Base-by-base conservation (phyloP, 2,113 vertebrate genomes). In the Eonycteris spelaea region DNA sequence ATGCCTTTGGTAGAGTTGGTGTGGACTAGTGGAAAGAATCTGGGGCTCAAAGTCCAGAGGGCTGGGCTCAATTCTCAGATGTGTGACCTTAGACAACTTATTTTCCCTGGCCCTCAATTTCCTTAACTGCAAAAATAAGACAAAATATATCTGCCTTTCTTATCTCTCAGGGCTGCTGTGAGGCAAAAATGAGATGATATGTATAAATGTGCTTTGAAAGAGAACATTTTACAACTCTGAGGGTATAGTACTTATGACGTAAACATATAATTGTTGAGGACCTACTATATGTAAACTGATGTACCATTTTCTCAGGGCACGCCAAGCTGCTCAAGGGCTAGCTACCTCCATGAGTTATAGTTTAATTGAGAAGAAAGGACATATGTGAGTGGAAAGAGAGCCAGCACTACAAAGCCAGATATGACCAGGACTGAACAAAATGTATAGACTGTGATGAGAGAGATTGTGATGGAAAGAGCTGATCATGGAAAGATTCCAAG, bases 81-180 rank as follows among this genome's bases (percentile, higher is more conserved):
- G 26, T 92, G 43, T 83, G 35, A 89, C 55, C 57, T 67, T 74
- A 95, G 61, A 93, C 75, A 97, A 89, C 19, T 93, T 96, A 84
- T 30, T 91, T 85, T 93, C 24, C 5, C 15, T 40, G 21, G 51
- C 15, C 22, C 38, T 95, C 74, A 59, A 35, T 93, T 95, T 91
- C 68, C 51, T 94, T 90, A 91, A 79, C 57, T 67, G 30, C 91
- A 88, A 95, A 89, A 67, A 68, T 38, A 48, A 89, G 92, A 95
- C 91, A 91, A 95, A 83, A 65, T 63, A 35, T 14, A 86, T 65
- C 55, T 85, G 43, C 30, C 24, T 86, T 55, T 94, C 26, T 86
- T 85, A 68, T 61, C n/a, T 91, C 51, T 88, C 22, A 35, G 38
- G 15, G 65, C n/a, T 93, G 19, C 78, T 93, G 22, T 68, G 91